Percentiles rank a stretch among this genome's conserved stretches.
Evolutionary conservation across 2,888 invertebrate species (phyloP).

Genomic region (Athalia rosae): DNA sequence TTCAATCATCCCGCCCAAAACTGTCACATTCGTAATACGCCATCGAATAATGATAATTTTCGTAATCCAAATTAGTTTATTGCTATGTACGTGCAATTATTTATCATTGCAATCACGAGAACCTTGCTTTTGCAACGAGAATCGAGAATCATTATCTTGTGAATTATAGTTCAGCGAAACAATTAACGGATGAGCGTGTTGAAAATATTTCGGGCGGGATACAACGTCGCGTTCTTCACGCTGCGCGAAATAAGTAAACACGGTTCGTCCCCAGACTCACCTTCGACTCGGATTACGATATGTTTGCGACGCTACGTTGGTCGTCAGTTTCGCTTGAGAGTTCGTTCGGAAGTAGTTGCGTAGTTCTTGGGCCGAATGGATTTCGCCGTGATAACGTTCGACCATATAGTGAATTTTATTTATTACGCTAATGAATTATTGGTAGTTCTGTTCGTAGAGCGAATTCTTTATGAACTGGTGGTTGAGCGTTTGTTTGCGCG

Average conservation of each 20-base stretch:
- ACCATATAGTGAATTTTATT: not conserved
- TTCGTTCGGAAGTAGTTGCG: not conserved
- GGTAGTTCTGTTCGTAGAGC: conserved; percentile 12
- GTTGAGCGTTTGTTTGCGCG: conserved; percentile 18
- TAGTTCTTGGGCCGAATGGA: not conserved
- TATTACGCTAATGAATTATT: conserved; percentile 25
- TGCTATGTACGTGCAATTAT: too few relatives aligned
- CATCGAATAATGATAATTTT: not conserved
- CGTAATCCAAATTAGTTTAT: not conserved
- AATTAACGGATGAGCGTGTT: too few relatives aligned
- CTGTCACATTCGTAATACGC: not conserved
- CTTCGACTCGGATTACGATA: conserved; percentile 16
- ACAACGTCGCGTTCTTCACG: not conserved
- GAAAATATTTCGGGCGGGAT: not conserved
- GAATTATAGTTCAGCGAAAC: too few relatives aligned
- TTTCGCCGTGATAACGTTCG: conserved; percentile 5
- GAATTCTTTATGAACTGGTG: conserved; percentile 19
- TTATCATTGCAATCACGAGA: too few relatives aligned
- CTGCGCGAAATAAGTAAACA: not conserved
- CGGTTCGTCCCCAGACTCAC: not conserved
- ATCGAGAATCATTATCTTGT: too few relatives aligned
- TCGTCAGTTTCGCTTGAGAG: too few relatives aligned
- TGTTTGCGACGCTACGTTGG: not conserved
- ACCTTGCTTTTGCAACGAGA: too few relatives aligned
- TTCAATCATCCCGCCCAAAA: conserved; percentile 11